phyloP scores from a whole-genome alignment of 2,888 invertebrate species.

The Sarcophaga variegata region DNA sequence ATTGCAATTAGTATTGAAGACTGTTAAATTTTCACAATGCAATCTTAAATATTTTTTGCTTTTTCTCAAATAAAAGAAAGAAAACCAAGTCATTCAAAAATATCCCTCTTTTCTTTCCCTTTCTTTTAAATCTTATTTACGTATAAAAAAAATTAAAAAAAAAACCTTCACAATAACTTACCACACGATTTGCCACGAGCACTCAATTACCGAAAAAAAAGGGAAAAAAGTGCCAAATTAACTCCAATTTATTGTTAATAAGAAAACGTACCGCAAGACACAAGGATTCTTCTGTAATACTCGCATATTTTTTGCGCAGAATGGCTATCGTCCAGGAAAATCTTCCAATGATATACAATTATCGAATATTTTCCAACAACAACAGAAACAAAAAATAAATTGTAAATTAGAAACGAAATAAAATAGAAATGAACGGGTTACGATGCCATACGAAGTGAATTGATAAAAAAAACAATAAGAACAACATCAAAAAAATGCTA shows the following conservation, averaged over 20 bases:
- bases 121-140: not conserved
- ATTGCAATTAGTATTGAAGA: too few relatives aligned
- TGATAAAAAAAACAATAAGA: conserved; percentile 50
- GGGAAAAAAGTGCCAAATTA: conserved; percentile 63
- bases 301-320: conserved; percentile 42
- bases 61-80: too few relatives aligned
- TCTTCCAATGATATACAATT: conserved; percentile 65
- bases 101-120: not conserved
- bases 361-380: conserved; percentile 53
- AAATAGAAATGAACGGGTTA: conserved; percentile 53
- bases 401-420: conserved; percentile 61
- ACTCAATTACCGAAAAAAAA: conserved; percentile 31
- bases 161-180: conserved; percentile 39
- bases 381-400: too few relatives aligned
- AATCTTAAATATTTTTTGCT: too few relatives aligned
- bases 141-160: not conserved
- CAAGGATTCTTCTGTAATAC: conserved; percentile 10
- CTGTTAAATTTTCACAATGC: too few relatives aligned
- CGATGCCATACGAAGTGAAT: conserved; percentile 8
- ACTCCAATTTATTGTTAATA: conserved; percentile 69
- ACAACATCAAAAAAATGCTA: not conserved
- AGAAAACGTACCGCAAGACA: conserved; percentile 52
- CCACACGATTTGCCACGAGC: conserved; percentile 10
- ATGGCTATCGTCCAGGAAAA: conserved; percentile 52
- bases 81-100: not conserved